Evolutionary conservation across 2,113 vertebrate species (phyloP), one percentile per base, ranked within the genome.

Genomic region (Uria lomvia): DNA sequence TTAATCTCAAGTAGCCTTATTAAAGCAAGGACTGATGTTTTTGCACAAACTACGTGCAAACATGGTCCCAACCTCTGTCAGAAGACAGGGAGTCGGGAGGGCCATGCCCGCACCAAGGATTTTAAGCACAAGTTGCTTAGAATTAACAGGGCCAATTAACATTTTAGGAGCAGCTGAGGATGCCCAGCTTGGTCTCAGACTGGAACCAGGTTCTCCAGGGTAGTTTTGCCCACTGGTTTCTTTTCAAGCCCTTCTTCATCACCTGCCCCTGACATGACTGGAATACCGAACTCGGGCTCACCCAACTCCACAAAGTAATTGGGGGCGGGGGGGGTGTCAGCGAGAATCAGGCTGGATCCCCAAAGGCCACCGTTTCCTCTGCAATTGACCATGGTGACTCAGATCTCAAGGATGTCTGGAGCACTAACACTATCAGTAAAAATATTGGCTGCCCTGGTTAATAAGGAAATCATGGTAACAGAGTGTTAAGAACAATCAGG

Each of bases 261-360:
- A 49, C 20, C 27, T 36, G 12, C 67, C 18, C 52, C 9, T 49
- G 42, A 34, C 10, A 11, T 0, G 1, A 26, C 11, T 55, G 30
- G 30, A 47, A n/a, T 71, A 86, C 5, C 0, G 0, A 65, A 71
- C 30, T 65, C 43, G 42, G 5, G 11, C 13, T 36, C 8, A 32
- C 12, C 1, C 56, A 63, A 38, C 36, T 56, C 36, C 27, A 42
- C 45, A 52, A 93, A 67, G 12, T 32, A 88, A 59, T 2, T 60
- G 11, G 19, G 19, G 7, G 10, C 9, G 4, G 11, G 13, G 9
- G 4, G 36, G 6, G 18, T 5, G 2, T 22, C 22, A 63, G 10
- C 7, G 8, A 81, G 29, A 76, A 34, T 40, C 17, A 10, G 29
- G 13, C 29, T 63, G 14, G 34, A 68, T 32, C 43, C 30, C 12